Conservation (phyloP, 2,113 vertebrate genomes). For the Apaloderma vittatum region DNA sequence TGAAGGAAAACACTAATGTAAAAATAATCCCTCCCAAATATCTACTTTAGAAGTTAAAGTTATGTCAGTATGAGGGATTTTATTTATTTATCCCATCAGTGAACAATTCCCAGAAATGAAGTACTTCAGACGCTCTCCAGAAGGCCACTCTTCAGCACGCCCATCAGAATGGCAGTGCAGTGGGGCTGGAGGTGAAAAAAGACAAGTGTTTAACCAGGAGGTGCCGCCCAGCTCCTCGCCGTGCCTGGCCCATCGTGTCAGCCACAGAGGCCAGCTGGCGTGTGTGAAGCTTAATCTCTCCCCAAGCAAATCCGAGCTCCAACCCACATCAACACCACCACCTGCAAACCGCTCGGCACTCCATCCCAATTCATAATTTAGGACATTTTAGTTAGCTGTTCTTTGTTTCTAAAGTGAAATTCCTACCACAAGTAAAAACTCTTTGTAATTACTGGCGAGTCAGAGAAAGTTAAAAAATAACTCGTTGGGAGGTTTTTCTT, state of each 20-base stretch:
- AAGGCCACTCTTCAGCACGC: neutral
- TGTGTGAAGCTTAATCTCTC: neutral
- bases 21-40: neutral
- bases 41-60: neutral
- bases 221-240: neutral
- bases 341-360: neutral
- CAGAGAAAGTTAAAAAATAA: conserved; percentile 8
- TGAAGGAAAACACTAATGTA: neutral
- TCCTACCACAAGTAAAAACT: neutral
- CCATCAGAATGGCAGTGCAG: neutral
- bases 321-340: neutral
- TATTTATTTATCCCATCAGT: neutral
- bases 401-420: neutral
- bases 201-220: neutral
- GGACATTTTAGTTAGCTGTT: neutral
- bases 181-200: neutral
- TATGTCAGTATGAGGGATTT: neutral
- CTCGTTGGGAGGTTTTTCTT: neutral
- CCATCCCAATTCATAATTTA: neutral
- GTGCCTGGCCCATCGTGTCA: rapidly evolving
- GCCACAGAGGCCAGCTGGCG: rapidly evolving
- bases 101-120: neutral
- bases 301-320: neutral
- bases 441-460: neutral
- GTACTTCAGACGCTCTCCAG: neutral